A percentile compares a stretch with the other conserved stretches of the same genome.
Conservation (phyloP, 2,113 vertebrate species). For the Prolemur simus region DNA sequence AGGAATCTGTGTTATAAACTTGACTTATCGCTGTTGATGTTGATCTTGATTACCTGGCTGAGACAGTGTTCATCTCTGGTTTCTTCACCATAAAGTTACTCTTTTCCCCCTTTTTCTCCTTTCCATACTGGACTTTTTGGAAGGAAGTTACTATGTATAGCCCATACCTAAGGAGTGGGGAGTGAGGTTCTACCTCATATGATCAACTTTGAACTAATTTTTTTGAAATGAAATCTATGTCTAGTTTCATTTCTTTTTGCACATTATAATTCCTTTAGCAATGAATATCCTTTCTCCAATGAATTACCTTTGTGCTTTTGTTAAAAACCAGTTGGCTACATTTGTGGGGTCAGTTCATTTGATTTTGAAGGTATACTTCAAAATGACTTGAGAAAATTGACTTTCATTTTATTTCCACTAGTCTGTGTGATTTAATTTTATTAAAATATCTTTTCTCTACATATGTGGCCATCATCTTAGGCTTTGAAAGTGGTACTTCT, state of each 20-base stretch:
- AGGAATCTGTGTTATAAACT: no score
- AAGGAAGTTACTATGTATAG: not conserved
- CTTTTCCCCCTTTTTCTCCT: rapidly evolving
- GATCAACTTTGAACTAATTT: not conserved
- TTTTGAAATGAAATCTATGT: not conserved
- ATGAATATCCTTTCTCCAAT: not conserved
- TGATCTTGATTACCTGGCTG: not conserved
- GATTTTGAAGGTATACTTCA: not conserved
- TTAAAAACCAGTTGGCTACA: not conserved
- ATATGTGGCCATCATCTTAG: not conserved
- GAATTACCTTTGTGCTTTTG: not conserved
- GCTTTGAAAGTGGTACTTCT: not conserved
- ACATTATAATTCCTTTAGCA: not conserved
- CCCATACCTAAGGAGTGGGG: not conserved
- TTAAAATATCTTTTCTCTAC: not conserved
- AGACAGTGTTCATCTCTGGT: not conserved
- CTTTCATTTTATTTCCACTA: not conserved
- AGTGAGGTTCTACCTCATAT: not conserved
- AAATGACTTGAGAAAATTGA: not conserved
- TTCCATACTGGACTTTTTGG: not conserved
- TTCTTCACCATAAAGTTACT: not conserved
- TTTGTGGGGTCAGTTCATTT: not conserved
- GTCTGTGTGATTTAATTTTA: not conserved
- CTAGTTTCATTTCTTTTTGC: not conserved
- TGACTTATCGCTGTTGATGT: not conserved